Base-by-base conservation (phyloP, 1,140 invertebrate species). In the Diorhabda sublineata region DNA sequence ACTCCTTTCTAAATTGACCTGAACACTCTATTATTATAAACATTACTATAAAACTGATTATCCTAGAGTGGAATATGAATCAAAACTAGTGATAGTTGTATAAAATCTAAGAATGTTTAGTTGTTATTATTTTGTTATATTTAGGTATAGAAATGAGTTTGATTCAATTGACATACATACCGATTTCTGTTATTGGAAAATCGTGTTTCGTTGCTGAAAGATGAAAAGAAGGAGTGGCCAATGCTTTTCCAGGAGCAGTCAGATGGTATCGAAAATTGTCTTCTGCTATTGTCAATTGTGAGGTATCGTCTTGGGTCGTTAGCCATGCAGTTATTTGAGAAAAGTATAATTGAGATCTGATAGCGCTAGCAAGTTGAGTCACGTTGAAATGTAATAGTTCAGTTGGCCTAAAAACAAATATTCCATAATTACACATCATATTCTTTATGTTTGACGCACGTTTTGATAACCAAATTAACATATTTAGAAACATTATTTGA, bases 311-410 rank as follows among this genome's bases (percentile, higher is more conserved):
- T 56, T 75, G 75, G 73, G 68, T 83, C 81, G 70, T 82, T 78
- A 81, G 81, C 95, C 95, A 98, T 43, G 95, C 94, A 41, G 93
- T 93, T 59, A 98, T 87, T 84, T 98, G 95, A 1, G 95, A 97
- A 84, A 98, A 98, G 84, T 97, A 94, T n/a, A 98, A 86, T 79
- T 96, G 94, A 4, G 95, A 98, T 64, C 95, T 87, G 7, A 98
- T 90, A n/a, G 95, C 96, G 80, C 95, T 94, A 71, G 96, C 87
- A 67, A 98, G 83, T 81, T 91, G 91, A 74, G 90, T 88, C 44
- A 88, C 79, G 63, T 85, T 87, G 74, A 88, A 87, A 47, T 82
- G 83, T 4, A 71, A 64, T 56, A 66, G 60, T 58, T 70, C 67
- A 41, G 70, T 45, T 57, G 45, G 57, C 66, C 75, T 76, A 66